Evolutionary conservation across 1,140 invertebrate genomes (phyloP).

Genomic region (Planococcus citri): DNA sequence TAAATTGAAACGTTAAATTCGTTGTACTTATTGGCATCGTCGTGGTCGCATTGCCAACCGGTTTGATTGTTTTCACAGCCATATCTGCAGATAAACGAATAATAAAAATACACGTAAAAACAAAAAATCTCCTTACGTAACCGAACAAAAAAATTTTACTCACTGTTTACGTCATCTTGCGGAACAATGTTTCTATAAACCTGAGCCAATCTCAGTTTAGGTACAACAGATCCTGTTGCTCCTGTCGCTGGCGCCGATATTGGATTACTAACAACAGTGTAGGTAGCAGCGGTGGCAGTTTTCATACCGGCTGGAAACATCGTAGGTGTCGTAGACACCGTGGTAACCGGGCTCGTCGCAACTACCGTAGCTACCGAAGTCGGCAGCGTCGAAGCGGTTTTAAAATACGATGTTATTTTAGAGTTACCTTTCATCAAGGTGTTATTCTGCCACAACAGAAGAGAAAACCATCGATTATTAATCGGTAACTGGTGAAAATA

Average conservation of each 20-base stretch:
- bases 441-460: not conserved
- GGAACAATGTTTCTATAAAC: not conserved
- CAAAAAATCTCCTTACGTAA: not conserved
- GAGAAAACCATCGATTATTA: no score
- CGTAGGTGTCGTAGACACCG: no score
- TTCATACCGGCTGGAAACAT: no score
- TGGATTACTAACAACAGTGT: no score
- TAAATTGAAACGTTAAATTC: not conserved
- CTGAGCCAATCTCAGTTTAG: not conserved
- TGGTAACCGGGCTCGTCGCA: no score
- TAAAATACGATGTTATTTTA: conserved; percentile 1
- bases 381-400: not conserved
- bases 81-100: not conserved
- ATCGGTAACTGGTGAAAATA: no score
- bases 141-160: conserved; percentile 5
- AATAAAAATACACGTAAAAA: no score
- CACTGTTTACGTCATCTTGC: not conserved
- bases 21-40: no score
- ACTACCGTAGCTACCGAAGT: no score
- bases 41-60: not conserved
- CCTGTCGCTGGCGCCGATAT: no score
- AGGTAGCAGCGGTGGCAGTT: no score
- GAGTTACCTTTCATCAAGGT: not conserved
- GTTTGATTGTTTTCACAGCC: conserved; percentile 1
- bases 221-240: no score